These are phyloP conservation scores for Astreopora myriophthalma DNA, from an alignment of 64 coral and sea anemone genomes.

Conservation along the genomic window DNA sequence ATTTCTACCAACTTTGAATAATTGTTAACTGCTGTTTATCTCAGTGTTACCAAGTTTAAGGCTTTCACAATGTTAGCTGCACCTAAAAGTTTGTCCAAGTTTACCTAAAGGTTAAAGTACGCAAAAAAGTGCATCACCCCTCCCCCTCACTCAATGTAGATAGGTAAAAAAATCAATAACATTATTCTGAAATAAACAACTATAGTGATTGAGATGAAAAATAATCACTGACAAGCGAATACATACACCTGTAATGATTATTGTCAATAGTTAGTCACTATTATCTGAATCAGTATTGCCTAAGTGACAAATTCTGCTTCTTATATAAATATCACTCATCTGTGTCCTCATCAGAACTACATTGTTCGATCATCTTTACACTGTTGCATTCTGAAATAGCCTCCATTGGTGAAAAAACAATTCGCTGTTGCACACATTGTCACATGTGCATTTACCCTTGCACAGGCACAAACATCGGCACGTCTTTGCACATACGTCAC, in stretches of 20 bases:
- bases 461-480: conserved; percentile 71
- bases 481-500: conserved; percentile 74
- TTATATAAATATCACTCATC: conserved; percentile 38
- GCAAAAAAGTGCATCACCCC: no score
- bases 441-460: conserved; percentile 39
- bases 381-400: background rate
- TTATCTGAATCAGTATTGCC: conserved; percentile 56
- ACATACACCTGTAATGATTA: background rate
- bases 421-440: conserved; percentile 9
- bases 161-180: no score
- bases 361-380: background rate
- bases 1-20: conserved; percentile 49
- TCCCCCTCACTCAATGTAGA: no score
- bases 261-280: background rate
- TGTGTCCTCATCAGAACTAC: conserved; percentile 38
- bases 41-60: no score
- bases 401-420: background rate
- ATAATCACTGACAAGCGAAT: background rate
- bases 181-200: no score
- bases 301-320: conserved; percentile 42
- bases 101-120: no score
- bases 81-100: no score
- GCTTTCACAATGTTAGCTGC: no score
- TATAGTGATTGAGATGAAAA: no score
- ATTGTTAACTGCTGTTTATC: no score